Percentiles rank a stretch among this genome's conserved stretches.
These are phyloP conservation scores for Motacilla tschutschensis DNA, from an alignment of 2,113 vertebrate species.

Conservation along the genomic window DNA sequence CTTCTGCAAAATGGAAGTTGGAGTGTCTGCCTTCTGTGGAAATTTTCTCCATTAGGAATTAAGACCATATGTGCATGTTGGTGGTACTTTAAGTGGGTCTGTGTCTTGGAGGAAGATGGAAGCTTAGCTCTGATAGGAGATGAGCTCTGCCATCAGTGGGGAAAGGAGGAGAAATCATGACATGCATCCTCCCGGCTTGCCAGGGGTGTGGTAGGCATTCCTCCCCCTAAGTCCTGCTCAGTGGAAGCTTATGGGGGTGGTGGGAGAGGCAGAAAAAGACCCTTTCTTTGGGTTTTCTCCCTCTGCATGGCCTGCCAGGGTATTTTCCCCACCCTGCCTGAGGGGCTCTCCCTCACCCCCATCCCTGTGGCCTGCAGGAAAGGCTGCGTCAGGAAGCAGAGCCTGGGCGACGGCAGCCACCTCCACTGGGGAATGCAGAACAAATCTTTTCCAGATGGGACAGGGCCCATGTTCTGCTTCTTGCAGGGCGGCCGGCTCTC, in stretches of 20 bases:
- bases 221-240: neutral
- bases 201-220: neutral
- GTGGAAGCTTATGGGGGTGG: neutral
- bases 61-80: neutral
- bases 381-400: neutral
- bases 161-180: neutral
- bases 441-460: constrained; percentile 74
- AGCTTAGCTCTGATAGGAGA: neutral
- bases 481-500: neutral
- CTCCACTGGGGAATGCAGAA: constrained; percentile 67
- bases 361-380: neutral
- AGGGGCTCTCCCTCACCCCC: neutral
- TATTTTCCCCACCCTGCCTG: neutral
- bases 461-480: neutral
- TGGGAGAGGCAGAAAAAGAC: neutral
- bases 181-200: neutral
- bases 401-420: neutral
- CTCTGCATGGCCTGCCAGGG: neutral
- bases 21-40: neutral
- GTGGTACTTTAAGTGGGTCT: neutral
- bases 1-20: neutral
- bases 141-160: neutral
- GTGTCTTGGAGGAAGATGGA: neutral
- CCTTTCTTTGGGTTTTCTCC: neutral
- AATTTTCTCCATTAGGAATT: neutral